These are phyloP conservation scores for Yponomeuta malinellus DNA, from an alignment of 2,888 invertebrate species.

Conservation along the genomic window DNA sequence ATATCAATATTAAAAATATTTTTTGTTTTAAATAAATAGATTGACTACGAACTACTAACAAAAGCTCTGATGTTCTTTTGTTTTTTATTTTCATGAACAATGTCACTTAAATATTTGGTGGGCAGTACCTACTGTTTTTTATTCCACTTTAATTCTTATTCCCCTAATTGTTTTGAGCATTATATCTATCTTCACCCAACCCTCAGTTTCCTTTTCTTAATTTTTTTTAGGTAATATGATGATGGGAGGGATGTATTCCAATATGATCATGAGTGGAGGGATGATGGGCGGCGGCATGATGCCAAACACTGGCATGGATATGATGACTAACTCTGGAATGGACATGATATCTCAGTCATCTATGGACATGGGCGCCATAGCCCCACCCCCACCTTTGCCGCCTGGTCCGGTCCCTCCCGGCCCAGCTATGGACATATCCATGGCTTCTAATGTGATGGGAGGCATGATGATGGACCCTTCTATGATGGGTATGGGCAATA, in stretches of 20 bases:
- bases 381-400: slow-evolving; percentile 31
- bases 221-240: slow-evolving; percentile 53
- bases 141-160: too few relatives aligned
- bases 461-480: slow-evolving; percentile 22
- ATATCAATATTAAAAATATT: too few relatives aligned
- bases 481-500: slow-evolving; percentile 49
- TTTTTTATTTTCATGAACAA: too few relatives aligned
- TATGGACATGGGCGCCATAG: slow-evolving; percentile 14
- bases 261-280: slow-evolving; percentile 49
- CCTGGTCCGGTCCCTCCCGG: slow-evolving; percentile 19
- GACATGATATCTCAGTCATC: slow-evolving; percentile 14
- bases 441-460: slow-evolving; percentile 27
- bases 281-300: slow-evolving; percentile 36
- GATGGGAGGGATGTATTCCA: slow-evolving; percentile 48
- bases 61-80: too few relatives aligned
- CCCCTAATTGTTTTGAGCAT: too few relatives aligned
- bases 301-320: slow-evolving; percentile 43
- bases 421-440: slow-evolving; percentile 37
- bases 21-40: too few relatives aligned
- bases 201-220: background rate
- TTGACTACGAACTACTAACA: too few relatives aligned
- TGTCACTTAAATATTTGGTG: too few relatives aligned
- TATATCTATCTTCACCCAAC: background rate
- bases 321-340: slow-evolving; percentile 23
- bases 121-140: too few relatives aligned